Percentiles rank a stretch among this genome's conserved stretches.
Evolutionary conservation across 2,888 invertebrate genomes (phyloP).

Genomic region (Caenorhabditis sulstoni): DNA sequence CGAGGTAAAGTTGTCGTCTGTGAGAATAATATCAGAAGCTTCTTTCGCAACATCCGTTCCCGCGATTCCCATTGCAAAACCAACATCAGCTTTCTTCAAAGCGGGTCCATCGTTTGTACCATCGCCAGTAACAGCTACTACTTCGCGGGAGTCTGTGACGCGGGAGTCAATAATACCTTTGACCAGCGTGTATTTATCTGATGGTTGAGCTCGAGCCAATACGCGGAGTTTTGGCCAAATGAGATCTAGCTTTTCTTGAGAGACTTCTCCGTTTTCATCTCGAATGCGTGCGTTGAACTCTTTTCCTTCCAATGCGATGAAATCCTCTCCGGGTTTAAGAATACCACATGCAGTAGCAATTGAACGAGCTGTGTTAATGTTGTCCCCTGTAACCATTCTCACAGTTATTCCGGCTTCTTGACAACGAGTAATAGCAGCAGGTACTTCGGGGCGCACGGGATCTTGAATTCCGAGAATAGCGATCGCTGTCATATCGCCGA

Average conservation of each 20-base stretch:
- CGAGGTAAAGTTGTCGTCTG: conserved; percentile 83
- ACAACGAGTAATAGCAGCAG: conserved; percentile 94
- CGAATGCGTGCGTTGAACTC: conserved; percentile 91
- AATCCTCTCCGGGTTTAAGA: conserved; percentile 93
- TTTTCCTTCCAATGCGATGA: conserved; percentile 95
- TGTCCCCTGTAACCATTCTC: conserved; percentile 99
- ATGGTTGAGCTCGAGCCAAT: conserved; percentile 95
- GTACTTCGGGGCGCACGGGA: conserved; percentile 84
- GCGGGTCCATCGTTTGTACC: conserved; percentile 83
- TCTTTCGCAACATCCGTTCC: conserved; percentile 84
- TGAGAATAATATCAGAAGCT: conserved; percentile 83
- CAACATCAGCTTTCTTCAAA: conserved; percentile 83
- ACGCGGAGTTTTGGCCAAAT: conserved; percentile 97
- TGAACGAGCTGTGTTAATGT: conserved; percentile 97
- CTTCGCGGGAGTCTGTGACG: conserved; percentile 79
- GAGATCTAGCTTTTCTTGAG: conserved; percentile 91
- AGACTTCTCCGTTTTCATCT: conserved; percentile 83
- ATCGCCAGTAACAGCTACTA: conserved; percentile 83
- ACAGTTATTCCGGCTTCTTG: conserved; percentile 98
- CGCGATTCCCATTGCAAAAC: conserved; percentile 83
- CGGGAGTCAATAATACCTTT: conserved; percentile 83
- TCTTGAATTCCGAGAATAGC: conserved; percentile 82
- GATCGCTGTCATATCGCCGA: conserved; percentile 82
- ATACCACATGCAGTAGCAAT: conserved; percentile 95
- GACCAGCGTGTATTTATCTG: conserved; percentile 97